Percentiles rank a stretch among this genome's conserved stretches.
phyloP scores from a whole-genome alignment of 1,140 invertebrate species.

The Ruditapes philippinarum region DNA sequence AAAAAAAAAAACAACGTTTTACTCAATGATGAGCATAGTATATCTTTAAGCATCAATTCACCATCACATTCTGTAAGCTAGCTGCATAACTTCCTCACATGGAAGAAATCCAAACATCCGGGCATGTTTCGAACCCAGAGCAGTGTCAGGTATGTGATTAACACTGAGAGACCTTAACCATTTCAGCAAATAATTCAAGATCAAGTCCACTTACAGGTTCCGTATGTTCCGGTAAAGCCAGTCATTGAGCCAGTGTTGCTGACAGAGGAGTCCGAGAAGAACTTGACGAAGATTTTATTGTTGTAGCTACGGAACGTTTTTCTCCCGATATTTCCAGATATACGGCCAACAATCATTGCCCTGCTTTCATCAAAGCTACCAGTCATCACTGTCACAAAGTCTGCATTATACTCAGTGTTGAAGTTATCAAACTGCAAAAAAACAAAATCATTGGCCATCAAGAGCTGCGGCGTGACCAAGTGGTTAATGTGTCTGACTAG shows the following conservation, averaged over 20 bases:
- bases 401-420: constrained; percentile 31
- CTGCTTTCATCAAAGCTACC: constrained; percentile 11
- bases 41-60: too few species aligned
- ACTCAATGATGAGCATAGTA: too few species aligned
- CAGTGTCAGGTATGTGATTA: too few species aligned
- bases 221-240: constrained; percentile 35
- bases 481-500: too few species aligned
- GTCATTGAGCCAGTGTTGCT: background rate
- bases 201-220: constrained; percentile 54
- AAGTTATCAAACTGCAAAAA: constrained; percentile 38
- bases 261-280: constrained; percentile 38
- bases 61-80: too few species aligned
- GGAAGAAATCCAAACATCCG: too few species aligned
- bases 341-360: background rate
- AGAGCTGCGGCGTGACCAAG: too few species aligned
- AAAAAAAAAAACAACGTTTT: too few species aligned
- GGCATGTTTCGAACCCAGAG: too few species aligned
- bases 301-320: constrained; percentile 39
- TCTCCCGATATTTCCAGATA: constrained; percentile 3
- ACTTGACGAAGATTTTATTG: constrained; percentile 57
- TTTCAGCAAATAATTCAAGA: too few species aligned
- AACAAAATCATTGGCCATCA: background rate
- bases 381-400: constrained; percentile 37
- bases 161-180: too few species aligned
- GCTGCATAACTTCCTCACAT: too few species aligned